Base-by-base conservation (phyloP, 2,113 vertebrate species). In the Suncus etruscus region DNA sequence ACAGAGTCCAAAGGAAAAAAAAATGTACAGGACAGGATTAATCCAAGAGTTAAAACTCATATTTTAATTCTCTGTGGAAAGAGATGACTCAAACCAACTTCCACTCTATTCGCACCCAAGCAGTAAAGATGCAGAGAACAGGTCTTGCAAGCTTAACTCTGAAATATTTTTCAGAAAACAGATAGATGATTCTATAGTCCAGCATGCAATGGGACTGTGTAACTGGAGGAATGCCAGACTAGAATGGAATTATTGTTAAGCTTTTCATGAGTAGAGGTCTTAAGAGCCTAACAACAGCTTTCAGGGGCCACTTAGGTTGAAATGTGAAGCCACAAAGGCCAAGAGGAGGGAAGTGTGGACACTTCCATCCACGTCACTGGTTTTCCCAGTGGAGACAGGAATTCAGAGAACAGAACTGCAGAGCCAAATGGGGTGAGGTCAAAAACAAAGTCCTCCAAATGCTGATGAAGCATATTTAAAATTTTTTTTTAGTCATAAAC, bases 401-500 rank as follows among this genome's bases (percentile, higher is more conserved):
- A 91, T 92, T 76, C 27, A 76, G 84, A 91, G 81, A 74, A 81
- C 69, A 70, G 69, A 74, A 6, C 1, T 1, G 0, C 32, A 11
- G 68, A 83, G 39, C 39, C 70, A 25, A 61, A 58, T 39, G 11
- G 69, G 47, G 45, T 29, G 70, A 89, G n/a, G 82, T 11, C 4
- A 11, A 69, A 68, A 32, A 22, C 74, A 89, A 4, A 11, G 73
- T 39, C 80, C 91, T 95, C 95, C 94, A 93, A 72, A 93, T 92
- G 96, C 95, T 91, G 73, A 94, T 95, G 96, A 94, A 82, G 92
- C 94, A 90, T 88, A 94, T 86, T 96, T 91, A 76, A 73, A 86
- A 81, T 39, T 96, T 95, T 95, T 91, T 11, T 47, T 96, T 95
- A 6, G 94, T 96, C 85, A 93, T 97, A 97, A 97, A 97, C 91